These are phyloP conservation scores for Mercenaria mercenaria DNA, from an alignment of 1,140 invertebrate genomes.

Conservation along the genomic window DNA sequence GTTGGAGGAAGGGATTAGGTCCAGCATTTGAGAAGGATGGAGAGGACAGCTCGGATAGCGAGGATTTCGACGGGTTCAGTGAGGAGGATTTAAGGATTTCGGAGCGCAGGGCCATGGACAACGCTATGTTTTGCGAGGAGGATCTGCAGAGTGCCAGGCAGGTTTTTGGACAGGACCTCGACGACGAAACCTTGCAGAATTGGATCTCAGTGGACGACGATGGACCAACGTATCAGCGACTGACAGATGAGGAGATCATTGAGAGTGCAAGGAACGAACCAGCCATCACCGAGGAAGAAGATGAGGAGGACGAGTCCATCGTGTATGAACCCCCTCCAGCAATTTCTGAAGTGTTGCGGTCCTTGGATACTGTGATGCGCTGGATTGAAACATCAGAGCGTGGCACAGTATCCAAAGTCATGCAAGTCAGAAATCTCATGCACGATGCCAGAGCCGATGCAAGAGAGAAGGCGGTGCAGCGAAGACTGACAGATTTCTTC, in stretches of 20 bases:
- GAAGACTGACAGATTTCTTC: too few relatives aligned
- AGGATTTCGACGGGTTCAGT: constrained; percentile 17
- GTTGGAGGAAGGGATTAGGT: not conserved
- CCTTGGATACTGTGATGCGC: too few relatives aligned
- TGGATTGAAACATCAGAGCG: too few relatives aligned
- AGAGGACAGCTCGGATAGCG: not conserved
- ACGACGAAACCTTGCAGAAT: not conserved
- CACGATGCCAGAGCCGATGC: too few relatives aligned
- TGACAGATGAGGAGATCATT: constrained; percentile 3
- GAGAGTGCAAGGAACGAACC: too few relatives aligned
- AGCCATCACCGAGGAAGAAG: not conserved
- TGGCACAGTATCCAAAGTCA: too few relatives aligned
- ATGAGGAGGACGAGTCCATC: not conserved
- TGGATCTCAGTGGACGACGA: constrained; percentile 20
- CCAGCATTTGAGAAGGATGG: not conserved
- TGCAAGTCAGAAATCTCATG: too few relatives aligned
- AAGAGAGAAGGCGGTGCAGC: too few relatives aligned
- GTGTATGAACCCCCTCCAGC: not conserved
- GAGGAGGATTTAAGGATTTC: not conserved
- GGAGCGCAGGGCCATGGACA: not conserved
- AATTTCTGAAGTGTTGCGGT: too few relatives aligned
- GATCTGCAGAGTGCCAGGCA: not conserved
- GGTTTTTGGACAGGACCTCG: not conserved
- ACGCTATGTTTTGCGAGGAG: too few relatives aligned
- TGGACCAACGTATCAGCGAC: not conserved